Evolutionary conservation across 2,113 vertebrate species (phyloP), one percentile per base, ranked within the genome.

Genomic region (Oceanites oceanicus): DNA sequence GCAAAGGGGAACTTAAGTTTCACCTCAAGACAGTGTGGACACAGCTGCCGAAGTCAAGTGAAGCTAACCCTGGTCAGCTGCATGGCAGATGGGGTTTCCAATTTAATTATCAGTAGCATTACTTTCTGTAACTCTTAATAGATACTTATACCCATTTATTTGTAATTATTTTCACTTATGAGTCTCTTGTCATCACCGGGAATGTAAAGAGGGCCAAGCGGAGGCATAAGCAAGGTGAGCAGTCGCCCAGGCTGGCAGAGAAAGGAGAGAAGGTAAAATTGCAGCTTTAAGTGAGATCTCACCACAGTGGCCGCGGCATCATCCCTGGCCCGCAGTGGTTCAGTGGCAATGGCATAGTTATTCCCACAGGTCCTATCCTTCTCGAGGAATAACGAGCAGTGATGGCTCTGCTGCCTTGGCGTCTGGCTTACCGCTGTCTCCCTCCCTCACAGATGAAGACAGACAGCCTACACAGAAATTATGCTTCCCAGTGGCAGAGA

Each of bases 1-100:
- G 61, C 88, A 70, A 90, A n/a, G 8, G 61, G 56, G 73, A 89
- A 95, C 94, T 92, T 81, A 68, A 91, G 52, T 85, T 94, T 87
- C 93, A 72, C 61, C 36, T 78, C 82, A 23, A 75, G 68, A 89
- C 61, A 75, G 80, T 10, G 30, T 72, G 70, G 87, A 91, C 36
- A 16, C 94, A 94, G 91, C 91, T 94, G 91, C 65, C 1, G 0
- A 87, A 87, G 76, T 5, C 63, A 86, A 92, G 73, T 1, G 2
- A 91, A 94, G 61, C 76, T 63, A 89, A 78, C 38, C 36, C 59
- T 29, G 32, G 47, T n/a, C 92, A 94, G 88, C 92, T 81, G 92
- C 62, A 42, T 38, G 59, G 49, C 62, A 94, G 66, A 86, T 65
- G 42, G 49, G n/a, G 22, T 40, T 89, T 52, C 79, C 72, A 78